Evolutionary conservation across 2,113 vertebrate species (phyloP).

Genomic region (Microtus oregoni): DNA sequence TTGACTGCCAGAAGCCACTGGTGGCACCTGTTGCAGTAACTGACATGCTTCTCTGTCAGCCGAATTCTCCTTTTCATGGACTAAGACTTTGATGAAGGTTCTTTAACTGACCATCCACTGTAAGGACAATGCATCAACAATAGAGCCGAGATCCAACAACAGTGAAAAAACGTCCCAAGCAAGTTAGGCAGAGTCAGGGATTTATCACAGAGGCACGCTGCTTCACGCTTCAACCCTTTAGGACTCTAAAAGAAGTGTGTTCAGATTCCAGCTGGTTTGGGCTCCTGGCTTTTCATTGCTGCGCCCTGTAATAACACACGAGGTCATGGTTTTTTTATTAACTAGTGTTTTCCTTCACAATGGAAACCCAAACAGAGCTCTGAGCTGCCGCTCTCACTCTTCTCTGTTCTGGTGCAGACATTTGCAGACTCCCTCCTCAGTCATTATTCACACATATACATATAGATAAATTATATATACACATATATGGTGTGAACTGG

Average conservation of each 20-base stretch:
- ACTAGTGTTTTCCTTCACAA: constrained; percentile 60
- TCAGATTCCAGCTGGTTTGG: constrained; percentile 12
- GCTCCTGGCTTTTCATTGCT: background rate
- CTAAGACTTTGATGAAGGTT: background rate
- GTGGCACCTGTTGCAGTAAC: background rate
- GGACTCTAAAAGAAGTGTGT: background rate
- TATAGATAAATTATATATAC: constrained; percentile 78
- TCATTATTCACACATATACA: constrained; percentile 80
- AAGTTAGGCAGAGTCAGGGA: background rate
- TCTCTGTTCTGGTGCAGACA: constrained; percentile 68
- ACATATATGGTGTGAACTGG: constrained; percentile 80
- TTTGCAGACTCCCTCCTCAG: constrained; percentile 76
- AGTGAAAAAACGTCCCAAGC: background rate
- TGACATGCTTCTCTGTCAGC: background rate
- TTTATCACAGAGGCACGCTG: background rate
- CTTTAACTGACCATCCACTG: background rate
- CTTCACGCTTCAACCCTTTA: background rate
- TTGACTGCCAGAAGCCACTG: background rate
- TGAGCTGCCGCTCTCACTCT: constrained; percentile 56
- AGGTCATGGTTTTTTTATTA: constrained; percentile 33
- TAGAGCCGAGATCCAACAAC: background rate
- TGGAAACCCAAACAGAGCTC: constrained; percentile 68
- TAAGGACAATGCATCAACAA: background rate
- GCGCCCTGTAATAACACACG: background rate
- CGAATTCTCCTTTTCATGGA: background rate